Conservation (phyloP, 2,797 vertebrate species). For the Catostomus latipinnis region DNA sequence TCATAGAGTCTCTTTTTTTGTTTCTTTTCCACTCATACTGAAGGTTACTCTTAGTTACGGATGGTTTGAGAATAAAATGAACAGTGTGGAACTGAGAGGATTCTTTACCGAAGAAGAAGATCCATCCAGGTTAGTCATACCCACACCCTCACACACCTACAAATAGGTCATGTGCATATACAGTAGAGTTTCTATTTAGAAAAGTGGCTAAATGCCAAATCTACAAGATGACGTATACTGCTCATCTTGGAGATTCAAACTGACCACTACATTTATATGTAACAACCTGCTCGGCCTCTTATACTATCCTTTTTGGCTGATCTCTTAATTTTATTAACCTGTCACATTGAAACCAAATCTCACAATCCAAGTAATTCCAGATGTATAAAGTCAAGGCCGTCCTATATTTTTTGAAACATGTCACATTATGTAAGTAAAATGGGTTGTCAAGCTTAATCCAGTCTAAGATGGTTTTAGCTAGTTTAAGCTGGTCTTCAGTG, state of each 20-base stretch:
- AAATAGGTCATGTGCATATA: neutral
- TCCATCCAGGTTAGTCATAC: slow-evolving; percentile 85
- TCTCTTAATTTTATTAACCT: too few species aligned
- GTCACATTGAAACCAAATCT: too few species aligned
- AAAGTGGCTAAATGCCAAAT: neutral
- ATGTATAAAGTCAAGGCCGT: too few species aligned
- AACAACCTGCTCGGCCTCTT: neutral
- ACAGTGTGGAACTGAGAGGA: slow-evolving; percentile 84
- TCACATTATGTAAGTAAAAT: too few species aligned
- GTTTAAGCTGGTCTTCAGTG: too few species aligned
- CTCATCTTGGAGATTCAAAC: too few species aligned
- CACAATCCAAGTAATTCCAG: too few species aligned
- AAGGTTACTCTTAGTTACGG: slow-evolving; percentile 94
- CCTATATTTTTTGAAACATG: too few species aligned
- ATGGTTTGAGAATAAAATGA: slow-evolving; percentile 89
- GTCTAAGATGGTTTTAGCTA: too few species aligned
- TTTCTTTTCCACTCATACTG: slow-evolving; percentile 40
- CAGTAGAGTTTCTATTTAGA: neutral
- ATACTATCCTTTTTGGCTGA: neutral
- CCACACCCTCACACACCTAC: slow-evolving; percentile 19
- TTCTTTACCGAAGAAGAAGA: slow-evolving; percentile 84
- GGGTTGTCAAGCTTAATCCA: too few species aligned
- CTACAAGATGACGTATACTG: neutral
- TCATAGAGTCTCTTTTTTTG: neutral
- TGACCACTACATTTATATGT: too few species aligned